These are phyloP conservation scores for Nothoprocta perdicaria DNA, from an alignment of 2,113 vertebrate genomes.

Conservation along the genomic window DNA sequence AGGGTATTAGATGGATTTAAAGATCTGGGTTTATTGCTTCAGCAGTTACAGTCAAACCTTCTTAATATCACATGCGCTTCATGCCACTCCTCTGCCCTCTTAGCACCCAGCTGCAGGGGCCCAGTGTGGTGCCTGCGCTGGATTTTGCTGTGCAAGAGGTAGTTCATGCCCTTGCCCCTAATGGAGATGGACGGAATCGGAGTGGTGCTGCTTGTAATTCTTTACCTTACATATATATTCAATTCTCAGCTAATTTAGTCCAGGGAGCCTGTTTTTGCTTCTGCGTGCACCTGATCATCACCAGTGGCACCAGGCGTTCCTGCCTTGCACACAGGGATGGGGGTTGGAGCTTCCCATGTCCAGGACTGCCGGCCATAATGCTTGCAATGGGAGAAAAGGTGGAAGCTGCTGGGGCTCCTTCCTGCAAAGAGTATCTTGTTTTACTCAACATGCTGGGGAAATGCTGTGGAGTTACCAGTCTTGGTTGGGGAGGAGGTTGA, in stretches of 20 bases:
- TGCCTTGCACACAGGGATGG: background rate
- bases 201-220: background rate
- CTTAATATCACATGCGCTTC: background rate
- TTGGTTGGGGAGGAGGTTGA: no score
- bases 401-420: background rate
- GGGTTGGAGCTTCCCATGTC: background rate
- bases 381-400: rapidly evolving
- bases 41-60: background rate
- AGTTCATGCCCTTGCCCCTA: background rate
- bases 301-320: background rate
- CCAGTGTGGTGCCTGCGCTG: background rate
- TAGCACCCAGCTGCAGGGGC: background rate
- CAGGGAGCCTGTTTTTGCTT: background rate
- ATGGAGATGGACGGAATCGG: constrained; percentile 36
- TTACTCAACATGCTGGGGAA: background rate
- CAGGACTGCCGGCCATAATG: background rate
- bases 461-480: background rate
- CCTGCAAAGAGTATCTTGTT: no score
- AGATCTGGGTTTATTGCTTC: constrained; percentile 36
- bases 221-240: constrained; percentile 55
- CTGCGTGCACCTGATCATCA: background rate
- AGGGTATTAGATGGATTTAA: constrained; percentile 29
- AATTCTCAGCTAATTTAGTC: constrained; percentile 49
- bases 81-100: background rate
- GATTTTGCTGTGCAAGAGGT: background rate